phyloP scores from a whole-genome alignment of 2,888 invertebrate genomes.

The Caenorhabditis sp. region DNA sequence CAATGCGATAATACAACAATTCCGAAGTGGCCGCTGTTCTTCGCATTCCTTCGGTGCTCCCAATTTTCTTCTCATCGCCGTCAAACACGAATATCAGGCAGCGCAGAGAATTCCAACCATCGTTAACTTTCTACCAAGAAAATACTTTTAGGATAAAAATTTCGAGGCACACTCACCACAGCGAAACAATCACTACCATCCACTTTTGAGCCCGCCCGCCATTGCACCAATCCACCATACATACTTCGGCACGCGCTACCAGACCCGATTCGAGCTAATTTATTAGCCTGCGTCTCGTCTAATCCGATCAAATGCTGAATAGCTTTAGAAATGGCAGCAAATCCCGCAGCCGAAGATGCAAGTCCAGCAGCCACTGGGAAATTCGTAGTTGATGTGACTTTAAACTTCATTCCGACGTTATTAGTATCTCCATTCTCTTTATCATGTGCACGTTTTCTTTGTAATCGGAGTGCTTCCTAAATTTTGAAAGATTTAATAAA shows the following conservation, averaged over 20 bases:
- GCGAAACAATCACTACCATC: slow-evolving; percentile 79
- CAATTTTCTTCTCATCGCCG: slow-evolving; percentile 56
- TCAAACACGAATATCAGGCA: slow-evolving; percentile 86
- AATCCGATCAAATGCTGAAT: slow-evolving; percentile 62
- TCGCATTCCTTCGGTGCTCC: slow-evolving; percentile 85
- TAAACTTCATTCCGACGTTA: background rate
- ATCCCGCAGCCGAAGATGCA: slow-evolving; percentile 97
- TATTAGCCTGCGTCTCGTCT: slow-evolving; percentile 58
- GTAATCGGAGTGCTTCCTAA: slow-evolving; percentile 37
- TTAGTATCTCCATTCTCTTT: background rate
- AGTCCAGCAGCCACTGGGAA: slow-evolving; percentile 98
- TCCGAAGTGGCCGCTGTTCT: slow-evolving; percentile 82
- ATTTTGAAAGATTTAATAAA: background rate
- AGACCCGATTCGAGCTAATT: slow-evolving; percentile 75
- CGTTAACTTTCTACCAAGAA: background rate
- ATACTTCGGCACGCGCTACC: slow-evolving; percentile 96
- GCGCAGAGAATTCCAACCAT: slow-evolving; percentile 85
- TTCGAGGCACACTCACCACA: slow-evolving; percentile 44
- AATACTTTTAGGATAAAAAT: too few species aligned
- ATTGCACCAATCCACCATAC: slow-evolving; percentile 91
- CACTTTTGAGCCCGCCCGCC: slow-evolving; percentile 79
- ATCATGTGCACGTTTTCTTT: slow-evolving; percentile 23
- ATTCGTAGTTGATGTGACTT: slow-evolving; percentile 80
- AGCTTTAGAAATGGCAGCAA: slow-evolving; percentile 76
- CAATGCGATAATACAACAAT: slow-evolving; percentile 81